Evolutionary conservation across 2,888 invertebrate species (phyloP).

Genomic region (Eremobia ochroleuca): DNA sequence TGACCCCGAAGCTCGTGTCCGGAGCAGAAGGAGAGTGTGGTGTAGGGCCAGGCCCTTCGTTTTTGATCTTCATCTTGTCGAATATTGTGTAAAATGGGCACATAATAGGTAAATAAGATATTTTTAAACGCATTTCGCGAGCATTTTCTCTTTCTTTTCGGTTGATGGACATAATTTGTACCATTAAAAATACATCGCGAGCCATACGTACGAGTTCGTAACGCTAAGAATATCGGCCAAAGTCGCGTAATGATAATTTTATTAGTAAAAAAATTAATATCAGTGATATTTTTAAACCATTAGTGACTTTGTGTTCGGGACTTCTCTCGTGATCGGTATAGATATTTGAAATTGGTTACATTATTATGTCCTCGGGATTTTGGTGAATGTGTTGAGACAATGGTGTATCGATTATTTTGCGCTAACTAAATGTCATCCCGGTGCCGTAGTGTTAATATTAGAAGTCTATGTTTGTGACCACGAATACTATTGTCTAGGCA

Average conservation of each 20-base stretch:
- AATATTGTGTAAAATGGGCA: constrained; percentile 90
- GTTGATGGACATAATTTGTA: constrained; percentile 66
- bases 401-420: constrained; percentile 91
- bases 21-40: constrained; percentile 89
- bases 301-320: constrained; percentile 69
- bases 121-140: constrained; percentile 66
- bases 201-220: constrained; percentile 80
- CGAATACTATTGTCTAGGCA: constrained; percentile 90
- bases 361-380: constrained; percentile 82
- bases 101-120: constrained; percentile 89
- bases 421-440: constrained; percentile 91
- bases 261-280: constrained; percentile 81
- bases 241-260: constrained; percentile 87
- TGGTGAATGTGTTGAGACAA: constrained; percentile 90
- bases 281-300: constrained; percentile 82
- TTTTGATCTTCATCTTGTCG: constrained; percentile 87
- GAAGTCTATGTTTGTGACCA: constrained; percentile 89
- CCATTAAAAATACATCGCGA: constrained; percentile 83
- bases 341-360: constrained; percentile 70
- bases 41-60: constrained; percentile 90
- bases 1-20: constrained; percentile 91
- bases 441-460: constrained; percentile 90
- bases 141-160: constrained; percentile 49
- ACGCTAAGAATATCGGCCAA: constrained; percentile 89
- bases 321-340: constrained; percentile 64